These are phyloP conservation scores for Sylvilagus bachmani DNA, from an alignment of 2,113 vertebrate species.

Conservation along the genomic window DNA sequence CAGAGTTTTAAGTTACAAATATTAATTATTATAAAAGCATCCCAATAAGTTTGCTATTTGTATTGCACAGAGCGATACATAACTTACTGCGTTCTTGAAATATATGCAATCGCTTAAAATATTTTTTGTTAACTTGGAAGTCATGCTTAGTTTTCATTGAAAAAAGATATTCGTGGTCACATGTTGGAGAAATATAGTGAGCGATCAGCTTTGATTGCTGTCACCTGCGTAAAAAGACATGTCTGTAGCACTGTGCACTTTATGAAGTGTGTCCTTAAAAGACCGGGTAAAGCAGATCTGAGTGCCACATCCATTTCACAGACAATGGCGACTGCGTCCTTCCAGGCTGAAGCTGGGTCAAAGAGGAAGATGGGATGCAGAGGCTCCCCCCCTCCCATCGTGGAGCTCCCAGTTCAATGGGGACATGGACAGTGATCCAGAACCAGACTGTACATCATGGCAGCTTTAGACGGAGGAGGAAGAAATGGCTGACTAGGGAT, in stretches of 20 bases:
- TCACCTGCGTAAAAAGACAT: background rate
- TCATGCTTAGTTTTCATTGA: background rate
- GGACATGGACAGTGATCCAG: background rate
- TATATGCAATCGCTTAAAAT: background rate
- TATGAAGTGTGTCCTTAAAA: background rate
- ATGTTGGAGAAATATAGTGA: background rate
- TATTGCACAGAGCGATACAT: background rate
- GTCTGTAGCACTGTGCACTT: background rate
- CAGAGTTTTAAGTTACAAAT: background rate
- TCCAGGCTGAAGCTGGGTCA: background rate
- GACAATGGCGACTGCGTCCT: background rate
- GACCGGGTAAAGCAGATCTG: background rate
- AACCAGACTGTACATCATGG: accelerated
- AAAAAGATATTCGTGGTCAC: background rate
- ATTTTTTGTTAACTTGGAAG: background rate
- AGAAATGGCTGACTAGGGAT: background rate
- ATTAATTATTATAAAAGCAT: background rate
- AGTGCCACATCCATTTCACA: accelerated
- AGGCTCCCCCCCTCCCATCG: accelerated
- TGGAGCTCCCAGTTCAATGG: background rate
- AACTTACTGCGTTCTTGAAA: constrained; percentile 34
- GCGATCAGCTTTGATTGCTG: background rate
- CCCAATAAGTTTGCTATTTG: background rate
- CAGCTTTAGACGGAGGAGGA: background rate
- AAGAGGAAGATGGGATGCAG: background rate